Base-by-base conservation (phyloP, 2,888 invertebrate genomes). In the Perizoma flavofasciatum region DNA sequence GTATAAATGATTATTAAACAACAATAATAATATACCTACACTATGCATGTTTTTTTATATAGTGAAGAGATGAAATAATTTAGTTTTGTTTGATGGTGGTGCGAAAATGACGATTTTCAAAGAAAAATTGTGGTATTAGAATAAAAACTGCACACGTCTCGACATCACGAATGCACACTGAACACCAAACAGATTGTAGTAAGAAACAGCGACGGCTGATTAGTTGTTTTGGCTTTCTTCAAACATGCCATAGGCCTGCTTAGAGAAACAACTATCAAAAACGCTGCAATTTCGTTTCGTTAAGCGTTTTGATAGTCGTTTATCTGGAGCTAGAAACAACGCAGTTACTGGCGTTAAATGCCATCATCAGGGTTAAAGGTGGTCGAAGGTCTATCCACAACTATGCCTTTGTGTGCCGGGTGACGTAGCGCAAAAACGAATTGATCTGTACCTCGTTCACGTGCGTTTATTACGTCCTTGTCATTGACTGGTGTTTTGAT, bases 81-180 rank as follows among this genome's bases (percentile, higher is more conserved):
- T 71, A 74, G 73, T 72, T 58, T 65, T 66, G 48, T 55, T 59
- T 47, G 45, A 53, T 61, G 54, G 48, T 50, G 10, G 58, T 63
- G 54, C 60, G 35, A 11, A 49, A 33, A 33, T 45, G 55, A 49
- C 55, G 53, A 48, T 40, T 32, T 43, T 43, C 39, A 65, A 57
- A 39, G 35, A 56, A 46, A 51, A 46, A 43, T 48, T 34, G 62
- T 49, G 56, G 45, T 63, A 65, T 63, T 68, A 65, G 69, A 68
- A 74, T 76, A 78, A 77, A 78, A 83, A 81, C 73, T 71, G 67
- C 71, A 78, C 71, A 76, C 76, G 70, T 72, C 67, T 70, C 71
- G 73, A 79, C 77, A 69, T 68, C 63, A 75, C 75, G 80, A 82
- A 83, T 82, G 88, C 88, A 91, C 91, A 89, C 91, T 85, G 88